Conservation (phyloP, 2,797 vertebrate species). For the Myripristis jacobus region DNA sequence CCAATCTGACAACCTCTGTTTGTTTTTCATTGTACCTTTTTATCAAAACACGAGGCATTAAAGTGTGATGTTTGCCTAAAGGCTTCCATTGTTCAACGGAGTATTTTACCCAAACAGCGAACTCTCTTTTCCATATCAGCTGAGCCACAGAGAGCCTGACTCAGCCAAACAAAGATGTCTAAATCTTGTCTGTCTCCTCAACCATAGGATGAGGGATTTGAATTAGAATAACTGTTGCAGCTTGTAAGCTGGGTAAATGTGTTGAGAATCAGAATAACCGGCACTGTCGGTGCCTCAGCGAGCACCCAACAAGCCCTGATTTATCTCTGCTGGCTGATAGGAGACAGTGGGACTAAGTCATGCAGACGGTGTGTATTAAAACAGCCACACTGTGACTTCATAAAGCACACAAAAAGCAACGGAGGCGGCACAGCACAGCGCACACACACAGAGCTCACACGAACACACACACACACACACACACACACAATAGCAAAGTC, state of each 20-base stretch:
- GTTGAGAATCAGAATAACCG: conserved; percentile 52
- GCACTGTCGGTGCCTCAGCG: conserved; percentile 46
- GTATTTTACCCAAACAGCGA: conserved; percentile 22
- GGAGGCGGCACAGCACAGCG: conserved; percentile 11
- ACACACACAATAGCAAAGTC: conserved; percentile 3
- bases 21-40: conserved; percentile 23
- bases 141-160: conserved; percentile 10
- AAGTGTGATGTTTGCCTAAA: conserved; percentile 22
- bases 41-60: neutral
- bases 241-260: conserved; percentile 46
- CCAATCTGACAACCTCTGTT: conserved; percentile 4
- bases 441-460: neutral
- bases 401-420: conserved; percentile 41
- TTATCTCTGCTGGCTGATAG: conserved; percentile 64
- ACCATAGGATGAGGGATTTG: conserved; percentile 44
- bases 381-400: conserved; percentile 49
- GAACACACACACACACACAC: neutral
- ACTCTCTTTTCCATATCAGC: conserved; percentile 10
- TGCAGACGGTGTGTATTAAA: conserved; percentile 62
- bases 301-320: conserved; percentile 68
- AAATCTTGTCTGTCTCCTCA: conserved; percentile 41
- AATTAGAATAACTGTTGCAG: conserved; percentile 56
- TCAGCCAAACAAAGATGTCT: conserved; percentile 39
- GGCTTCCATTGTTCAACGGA: conserved; percentile 9
- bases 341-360: conserved; percentile 61